Evolutionary conservation across 1,140 invertebrate species (phyloP).

Genomic region (Euborellia annulipes): DNA sequence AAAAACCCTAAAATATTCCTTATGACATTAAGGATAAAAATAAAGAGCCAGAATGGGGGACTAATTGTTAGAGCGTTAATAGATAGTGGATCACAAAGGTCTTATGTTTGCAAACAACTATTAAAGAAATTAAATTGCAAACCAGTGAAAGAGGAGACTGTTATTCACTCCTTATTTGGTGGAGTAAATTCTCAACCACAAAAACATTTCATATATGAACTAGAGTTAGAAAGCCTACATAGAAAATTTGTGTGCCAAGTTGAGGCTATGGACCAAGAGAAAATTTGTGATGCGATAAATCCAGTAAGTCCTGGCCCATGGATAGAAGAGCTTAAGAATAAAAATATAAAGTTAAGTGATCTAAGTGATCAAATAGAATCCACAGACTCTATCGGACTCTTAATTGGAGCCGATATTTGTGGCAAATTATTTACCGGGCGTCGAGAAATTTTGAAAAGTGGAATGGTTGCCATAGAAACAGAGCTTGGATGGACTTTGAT

Average conservation of each 20-base stretch:
- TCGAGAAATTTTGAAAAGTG: slow-evolving; percentile 13
- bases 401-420: slow-evolving; percentile 20
- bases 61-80: neutral
- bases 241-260: neutral
- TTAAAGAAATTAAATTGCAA: neutral
- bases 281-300: neutral
- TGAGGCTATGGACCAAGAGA: neutral
- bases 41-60: neutral
- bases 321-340: neutral
- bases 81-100: neutral
- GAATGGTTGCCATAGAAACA: slow-evolving; percentile 22
- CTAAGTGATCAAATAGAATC: neutral
- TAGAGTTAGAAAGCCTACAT: neutral
- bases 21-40: neutral
- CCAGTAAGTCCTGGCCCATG: neutral
- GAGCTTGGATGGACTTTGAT: slow-evolving; percentile 22
- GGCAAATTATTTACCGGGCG: slow-evolving; percentile 20
- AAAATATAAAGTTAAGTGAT: neutral
- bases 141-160: neutral
- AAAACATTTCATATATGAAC: neutral
- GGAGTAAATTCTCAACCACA: neutral
- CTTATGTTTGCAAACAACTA: neutral
- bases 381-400: slow-evolving; percentile 11
- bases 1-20: neutral
- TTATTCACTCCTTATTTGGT: neutral